Percentiles rank a stretch among this genome's conserved stretches.
These are phyloP conservation scores for Polyergus mexicanus DNA, from an alignment of 1,140 invertebrate genomes.

Conservation along the genomic window DNA sequence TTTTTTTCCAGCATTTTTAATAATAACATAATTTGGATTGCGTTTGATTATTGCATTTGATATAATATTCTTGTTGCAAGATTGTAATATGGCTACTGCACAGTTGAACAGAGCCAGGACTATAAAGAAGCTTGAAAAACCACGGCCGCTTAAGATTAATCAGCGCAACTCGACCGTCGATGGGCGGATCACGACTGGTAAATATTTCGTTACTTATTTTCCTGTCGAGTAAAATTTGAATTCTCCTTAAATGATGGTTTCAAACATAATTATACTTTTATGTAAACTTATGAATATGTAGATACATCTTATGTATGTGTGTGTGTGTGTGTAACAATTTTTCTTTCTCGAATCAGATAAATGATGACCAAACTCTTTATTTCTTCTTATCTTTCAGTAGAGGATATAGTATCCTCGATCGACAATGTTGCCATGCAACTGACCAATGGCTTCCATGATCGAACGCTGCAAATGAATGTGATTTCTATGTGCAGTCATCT, in stretches of 20 bases:
- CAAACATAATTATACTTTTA: background rate
- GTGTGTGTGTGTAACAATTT: too few species aligned
- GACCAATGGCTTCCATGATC: conserved; percentile 89
- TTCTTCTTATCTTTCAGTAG: conserved; percentile 85
- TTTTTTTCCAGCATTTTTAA: background rate
- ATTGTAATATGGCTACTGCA: conserved; percentile 81
- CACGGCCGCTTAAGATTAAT: conserved; percentile 89
- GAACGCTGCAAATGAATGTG: conserved; percentile 88
- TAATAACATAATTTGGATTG: background rate
- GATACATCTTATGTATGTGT: background rate
- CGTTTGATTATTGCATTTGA: background rate
- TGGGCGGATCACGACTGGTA: conserved; percentile 84
- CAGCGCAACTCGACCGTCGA: conserved; percentile 84
- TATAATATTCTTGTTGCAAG: conserved; percentile 39
- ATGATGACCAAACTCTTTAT: background rate
- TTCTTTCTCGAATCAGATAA: background rate
- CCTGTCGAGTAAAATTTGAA: background rate
- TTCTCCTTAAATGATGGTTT: background rate
- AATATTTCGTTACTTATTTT: conserved; percentile 42
- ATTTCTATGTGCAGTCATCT: conserved; percentile 90
- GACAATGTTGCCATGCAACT: conserved; percentile 90
- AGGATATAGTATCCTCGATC: conserved; percentile 91
- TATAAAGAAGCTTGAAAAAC: conserved; percentile 91
- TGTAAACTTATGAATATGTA: background rate
- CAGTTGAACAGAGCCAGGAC: conserved; percentile 84